Conservation (phyloP, 2,113 vertebrate genomes). For the Salvelinus sp. region DNA sequence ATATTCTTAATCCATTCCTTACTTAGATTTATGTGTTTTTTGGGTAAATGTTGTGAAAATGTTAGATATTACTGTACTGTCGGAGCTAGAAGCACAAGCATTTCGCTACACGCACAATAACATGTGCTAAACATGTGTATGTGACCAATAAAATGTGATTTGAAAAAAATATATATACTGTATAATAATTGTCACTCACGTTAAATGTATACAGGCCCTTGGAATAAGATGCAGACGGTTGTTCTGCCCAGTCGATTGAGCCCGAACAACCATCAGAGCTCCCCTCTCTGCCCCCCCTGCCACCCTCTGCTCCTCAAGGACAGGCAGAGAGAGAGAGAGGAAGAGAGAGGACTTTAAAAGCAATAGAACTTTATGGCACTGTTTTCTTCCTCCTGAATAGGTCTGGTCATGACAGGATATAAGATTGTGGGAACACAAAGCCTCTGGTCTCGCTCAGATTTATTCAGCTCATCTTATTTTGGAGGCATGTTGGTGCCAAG, state of each 20-base stretch:
- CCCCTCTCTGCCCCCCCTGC: conserved; percentile 29
- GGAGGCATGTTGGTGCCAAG: conserved; percentile 47
- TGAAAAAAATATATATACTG: too few species aligned
- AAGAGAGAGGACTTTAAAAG: conserved; percentile 53
- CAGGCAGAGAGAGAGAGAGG: conserved; percentile 33
- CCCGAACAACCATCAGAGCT: conserved; percentile 59
- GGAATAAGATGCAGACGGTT: conserved; percentile 54
- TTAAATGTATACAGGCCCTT: conserved; percentile 71
- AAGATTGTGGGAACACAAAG: not conserved
- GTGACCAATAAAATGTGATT: too few species aligned
- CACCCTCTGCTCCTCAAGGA: conserved; percentile 51
- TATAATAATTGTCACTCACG: conserved; percentile 36
- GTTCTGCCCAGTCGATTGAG: conserved; percentile 56
- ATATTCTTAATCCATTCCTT: too few species aligned
- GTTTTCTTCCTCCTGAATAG: conserved; percentile 61
- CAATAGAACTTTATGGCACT: conserved; percentile 66
- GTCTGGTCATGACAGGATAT: conserved; percentile 41
- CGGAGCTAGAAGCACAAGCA: too few species aligned
- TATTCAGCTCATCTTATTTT: conserved; percentile 64
- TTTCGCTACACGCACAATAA: too few species aligned
- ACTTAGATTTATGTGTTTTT: too few species aligned
- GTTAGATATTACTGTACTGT: too few species aligned
- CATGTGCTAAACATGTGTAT: too few species aligned
- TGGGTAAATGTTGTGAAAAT: too few species aligned
- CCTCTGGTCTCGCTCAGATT: conserved; percentile 55